Evolutionary conservation across 2,888 invertebrate genomes (phyloP), one percentile per base, ranked within the genome.

Genomic region (Sceliomorpha sp.): DNA sequence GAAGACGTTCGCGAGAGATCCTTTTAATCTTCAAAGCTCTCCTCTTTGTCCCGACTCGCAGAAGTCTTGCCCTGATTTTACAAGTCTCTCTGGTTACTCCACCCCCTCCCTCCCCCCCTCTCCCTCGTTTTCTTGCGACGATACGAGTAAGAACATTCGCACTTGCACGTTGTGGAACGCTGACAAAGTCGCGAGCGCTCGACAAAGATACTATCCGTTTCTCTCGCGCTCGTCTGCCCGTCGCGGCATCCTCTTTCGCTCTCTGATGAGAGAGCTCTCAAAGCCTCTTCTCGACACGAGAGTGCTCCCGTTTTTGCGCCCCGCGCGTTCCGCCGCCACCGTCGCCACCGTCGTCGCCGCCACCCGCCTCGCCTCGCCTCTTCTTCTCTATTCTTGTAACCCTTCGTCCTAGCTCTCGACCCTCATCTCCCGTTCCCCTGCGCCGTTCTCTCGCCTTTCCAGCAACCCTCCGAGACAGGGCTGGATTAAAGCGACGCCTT

Each of bases 231-330:
- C 59, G 56, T 37, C 14, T 55, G 34, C 39, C 37, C 34, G 3
- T 31, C 50, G 56, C 29, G 56, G 50, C 59, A n/a, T 59, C 63
- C 69, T 48, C 67, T 62, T 73, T 71, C 73, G 60, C 74, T 75
- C 74, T 71, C 74, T 79, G 80, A 75, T 78, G 72, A 73, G 83
- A 86, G 85, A 80, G 78, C 84, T 84, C 85, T 83, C 79, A 77
- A 83, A 79, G 78, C 81, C 80, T 81, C 82, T 83, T 81, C 83
- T 83, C 79, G 77, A 82, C 84, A 83, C 81, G 75, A 86, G 74
- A 67, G 70, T 73, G 72, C 75, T 73, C 64, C 74, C 72, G 59
- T 51, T 67, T 66, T 59, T 48, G 55, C 39, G 39, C 42, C 45
- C 36, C 51, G 50, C 14, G 29, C 15, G 20, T 27, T n/a, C 63